Percentiles rank a stretch among this genome's conserved stretches.
These are phyloP conservation scores for Drosophila setifemur DNA, from an alignment of 1,140 invertebrate genomes.

Conservation along the genomic window DNA sequence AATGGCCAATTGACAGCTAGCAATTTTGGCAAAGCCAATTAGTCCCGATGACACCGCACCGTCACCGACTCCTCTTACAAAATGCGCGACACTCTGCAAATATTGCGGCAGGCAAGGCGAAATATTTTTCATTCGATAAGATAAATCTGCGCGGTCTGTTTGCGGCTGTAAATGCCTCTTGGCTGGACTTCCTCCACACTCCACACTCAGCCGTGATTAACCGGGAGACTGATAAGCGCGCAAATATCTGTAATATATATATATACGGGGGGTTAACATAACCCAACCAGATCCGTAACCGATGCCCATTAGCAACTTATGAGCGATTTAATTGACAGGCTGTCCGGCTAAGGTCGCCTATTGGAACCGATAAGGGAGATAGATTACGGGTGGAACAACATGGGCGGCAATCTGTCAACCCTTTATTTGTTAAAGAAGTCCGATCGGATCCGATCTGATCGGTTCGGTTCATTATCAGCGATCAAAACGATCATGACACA, in stretches of 20 bases:
- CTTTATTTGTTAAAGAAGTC: slow-evolving; percentile 10
- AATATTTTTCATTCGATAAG: slow-evolving; percentile 41
- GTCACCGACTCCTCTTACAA: not conserved
- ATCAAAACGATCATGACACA: slow-evolving; percentile 76
- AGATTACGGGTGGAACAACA: not conserved
- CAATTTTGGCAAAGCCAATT: slow-evolving; percentile 27
- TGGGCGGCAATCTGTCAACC: not conserved
- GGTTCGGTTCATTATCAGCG: slow-evolving; percentile 26
- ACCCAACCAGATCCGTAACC: slow-evolving; percentile 12
- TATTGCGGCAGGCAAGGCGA: slow-evolving; percentile 30
- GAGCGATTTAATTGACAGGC: not conserved
- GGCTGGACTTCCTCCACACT: slow-evolving; percentile 9
- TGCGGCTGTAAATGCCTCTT: slow-evolving; percentile 21
- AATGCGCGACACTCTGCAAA: not conserved
- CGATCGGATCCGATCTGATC: slow-evolving; percentile 4
- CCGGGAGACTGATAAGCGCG: slow-evolving; percentile 11
- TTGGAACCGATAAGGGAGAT: slow-evolving; percentile 11
- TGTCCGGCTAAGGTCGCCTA: not conserved
- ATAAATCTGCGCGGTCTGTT: slow-evolving; percentile 31
- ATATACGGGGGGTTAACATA: not conserved
- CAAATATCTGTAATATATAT: slow-evolving; percentile 8
- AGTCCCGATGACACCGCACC: not conserved
- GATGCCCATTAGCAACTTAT: not conserved
- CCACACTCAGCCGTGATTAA: not conserved
- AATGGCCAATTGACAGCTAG: slow-evolving; percentile 35